A percentile compares a stretch with the other conserved stretches of the same genome.
Evolutionary conservation across 2,113 vertebrate species (phyloP).

Genomic region (Patagioenas fasciata): DNA sequence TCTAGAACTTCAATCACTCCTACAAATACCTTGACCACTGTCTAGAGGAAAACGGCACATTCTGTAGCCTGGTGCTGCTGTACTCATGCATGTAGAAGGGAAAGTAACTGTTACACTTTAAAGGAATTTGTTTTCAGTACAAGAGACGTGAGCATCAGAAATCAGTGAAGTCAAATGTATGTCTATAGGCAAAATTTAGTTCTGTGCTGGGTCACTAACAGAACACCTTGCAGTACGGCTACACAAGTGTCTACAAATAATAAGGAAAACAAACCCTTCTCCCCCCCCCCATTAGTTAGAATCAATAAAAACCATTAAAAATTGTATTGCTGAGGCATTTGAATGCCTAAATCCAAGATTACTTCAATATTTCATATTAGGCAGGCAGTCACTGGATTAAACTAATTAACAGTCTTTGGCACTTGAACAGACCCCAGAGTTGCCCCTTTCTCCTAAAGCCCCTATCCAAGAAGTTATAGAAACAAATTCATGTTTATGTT

Average conservation of each 20-base stretch:
- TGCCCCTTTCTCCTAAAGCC: not conserved
- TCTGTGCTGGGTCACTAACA: not conserved
- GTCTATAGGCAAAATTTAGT: not conserved
- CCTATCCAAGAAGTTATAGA: not conserved
- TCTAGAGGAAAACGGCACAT: not conserved
- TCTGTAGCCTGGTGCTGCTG: not conserved
- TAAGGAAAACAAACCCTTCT: not conserved
- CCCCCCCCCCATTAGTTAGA: not conserved
- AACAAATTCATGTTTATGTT: not conserved
- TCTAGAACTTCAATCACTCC: not conserved
- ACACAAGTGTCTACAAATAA: not conserved
- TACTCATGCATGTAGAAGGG: not conserved
- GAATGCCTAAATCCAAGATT: not conserved
- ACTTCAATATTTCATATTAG: not conserved
- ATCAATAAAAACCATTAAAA: not conserved
- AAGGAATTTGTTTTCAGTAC: not conserved
- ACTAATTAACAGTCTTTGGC: not conserved
- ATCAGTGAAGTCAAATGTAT: not conserved
- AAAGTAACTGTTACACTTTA: not conserved
- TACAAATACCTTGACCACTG: not conserved
- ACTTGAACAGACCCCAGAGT: not conserved
- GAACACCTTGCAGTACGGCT: not conserved
- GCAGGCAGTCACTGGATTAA: not conserved
- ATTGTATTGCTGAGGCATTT: not conserved
- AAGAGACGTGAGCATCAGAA: not conserved